Evolutionary conservation across 2,113 vertebrate species (phyloP).

Genomic region (Pomatostomus ruficeps): DNA sequence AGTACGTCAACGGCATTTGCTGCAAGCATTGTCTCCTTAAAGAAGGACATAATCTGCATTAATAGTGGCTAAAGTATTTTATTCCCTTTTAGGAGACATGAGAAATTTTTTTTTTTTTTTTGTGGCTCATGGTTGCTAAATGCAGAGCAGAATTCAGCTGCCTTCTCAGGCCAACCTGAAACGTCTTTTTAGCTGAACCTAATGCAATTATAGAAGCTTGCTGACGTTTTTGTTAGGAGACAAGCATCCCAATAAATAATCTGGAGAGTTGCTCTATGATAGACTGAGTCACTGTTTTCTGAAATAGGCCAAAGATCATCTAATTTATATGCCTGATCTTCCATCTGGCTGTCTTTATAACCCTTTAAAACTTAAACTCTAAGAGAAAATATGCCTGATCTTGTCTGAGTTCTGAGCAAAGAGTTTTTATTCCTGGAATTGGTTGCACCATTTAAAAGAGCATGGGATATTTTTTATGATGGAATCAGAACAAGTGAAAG

Average conservation of each 20-base stretch:
- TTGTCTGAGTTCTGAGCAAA: background rate
- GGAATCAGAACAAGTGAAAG: background rate
- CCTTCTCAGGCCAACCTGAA: background rate
- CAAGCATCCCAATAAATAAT: background rate
- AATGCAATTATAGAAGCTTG: background rate
- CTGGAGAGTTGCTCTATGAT: background rate
- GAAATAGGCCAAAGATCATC: constrained; percentile 16
- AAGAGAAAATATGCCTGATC: background rate
- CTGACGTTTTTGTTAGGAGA: background rate
- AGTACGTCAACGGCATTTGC: fast-evolving
- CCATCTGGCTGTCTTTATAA: background rate
- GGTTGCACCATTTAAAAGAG: background rate
- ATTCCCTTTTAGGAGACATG: background rate
- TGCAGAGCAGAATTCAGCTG: background rate
- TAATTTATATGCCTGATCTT: constrained; percentile 26
- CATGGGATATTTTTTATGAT: background rate
- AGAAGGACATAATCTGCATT: background rate
- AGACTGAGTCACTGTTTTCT: background rate
- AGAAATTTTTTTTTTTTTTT: background rate
- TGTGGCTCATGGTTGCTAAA: background rate
- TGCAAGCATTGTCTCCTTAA: background rate
- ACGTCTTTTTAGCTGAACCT: background rate
- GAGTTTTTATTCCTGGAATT: background rate
- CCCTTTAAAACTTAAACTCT: background rate
- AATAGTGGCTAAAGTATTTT: background rate